Conservation (phyloP, 2,113 vertebrate genomes). For the Pheucticus melanocephalus region DNA sequence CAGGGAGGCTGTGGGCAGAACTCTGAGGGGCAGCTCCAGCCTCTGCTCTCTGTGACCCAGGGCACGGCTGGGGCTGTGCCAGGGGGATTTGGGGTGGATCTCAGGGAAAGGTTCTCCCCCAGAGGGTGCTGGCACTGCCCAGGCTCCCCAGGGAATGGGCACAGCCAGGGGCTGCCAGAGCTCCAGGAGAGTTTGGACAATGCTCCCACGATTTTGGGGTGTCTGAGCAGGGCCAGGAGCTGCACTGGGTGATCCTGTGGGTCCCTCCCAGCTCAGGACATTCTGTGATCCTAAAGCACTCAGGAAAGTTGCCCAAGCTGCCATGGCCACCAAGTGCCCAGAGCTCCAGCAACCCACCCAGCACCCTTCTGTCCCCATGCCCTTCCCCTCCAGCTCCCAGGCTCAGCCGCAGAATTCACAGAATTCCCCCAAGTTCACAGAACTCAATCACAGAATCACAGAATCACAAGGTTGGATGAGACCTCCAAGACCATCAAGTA, state of each 20-base stretch:
- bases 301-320: accelerated
- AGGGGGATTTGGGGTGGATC: accelerated
- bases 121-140: not conserved
- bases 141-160: not conserved
- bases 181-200: accelerated
- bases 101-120: not conserved
- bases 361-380: accelerated
- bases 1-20: not conserved
- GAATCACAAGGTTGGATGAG: not conserved
- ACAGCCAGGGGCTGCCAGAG: not conserved
- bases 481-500: not conserved
- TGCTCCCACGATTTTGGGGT: accelerated
- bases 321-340: not conserved
- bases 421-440: too few relatives aligned
- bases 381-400: not conserved
- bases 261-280: not conserved
- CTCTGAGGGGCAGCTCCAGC: not conserved
- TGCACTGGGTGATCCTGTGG: not conserved
- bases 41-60: not conserved
- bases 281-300: not conserved
- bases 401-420: not conserved
- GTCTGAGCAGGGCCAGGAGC: not conserved
- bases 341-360: not conserved
- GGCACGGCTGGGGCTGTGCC: accelerated
- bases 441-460: too few relatives aligned